Base-by-base conservation (phyloP, 2,113 vertebrate genomes). In the Paradisaea rubra region DNA sequence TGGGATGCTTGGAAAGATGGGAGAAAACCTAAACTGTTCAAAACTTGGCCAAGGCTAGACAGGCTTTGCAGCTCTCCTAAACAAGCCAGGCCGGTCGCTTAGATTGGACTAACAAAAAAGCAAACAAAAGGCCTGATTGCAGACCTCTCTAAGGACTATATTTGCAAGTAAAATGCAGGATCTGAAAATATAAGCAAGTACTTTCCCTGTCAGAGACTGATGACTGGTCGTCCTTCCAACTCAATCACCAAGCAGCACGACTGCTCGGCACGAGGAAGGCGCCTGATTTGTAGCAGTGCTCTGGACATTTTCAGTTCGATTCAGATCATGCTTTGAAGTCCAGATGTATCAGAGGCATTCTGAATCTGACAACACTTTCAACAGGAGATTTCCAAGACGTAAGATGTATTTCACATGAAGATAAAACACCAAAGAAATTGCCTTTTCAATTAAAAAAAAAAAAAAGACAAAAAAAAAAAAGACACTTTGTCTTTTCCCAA, bases 151-250 rank as follows among this genome's bases (percentile, higher is more conserved):
- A 63, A 93, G 92, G 91, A 68, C 61, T 83, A 0, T 78, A 96
- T 92, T 95, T 96, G 95, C 93, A 97, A 96, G 95, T 95, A 95
- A 96, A 96, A 96, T 96, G 82, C 85, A 88, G 56, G 68, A 93
- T 90, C 71, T 91, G 91, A 91, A 95, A 94, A 96, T 93, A 94
- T 44, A 94, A 94, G 82, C 61, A 31, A 95, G 82, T 78, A 49
- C 68, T 89, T 91, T 88, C 93, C 84, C 76, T 91, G 90, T 86
- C 82, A 82, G 85, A 85, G 79, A 54, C 71, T 86, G 87, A 88
- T 84, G 96, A 95, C 84, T 91, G 90, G 89, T 93, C 37, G 2
- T 65, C 81, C 79, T 80, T 93, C 93, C 91, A 91, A 91, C 70
- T 87, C 94, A 82, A 95, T 95, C 94, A 95, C 81, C 81, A n/a